Evolutionary conservation across 2,888 invertebrate species (phyloP), one percentile per base, ranked within the genome.

Genomic region (Ypsolopha scabrella): DNA sequence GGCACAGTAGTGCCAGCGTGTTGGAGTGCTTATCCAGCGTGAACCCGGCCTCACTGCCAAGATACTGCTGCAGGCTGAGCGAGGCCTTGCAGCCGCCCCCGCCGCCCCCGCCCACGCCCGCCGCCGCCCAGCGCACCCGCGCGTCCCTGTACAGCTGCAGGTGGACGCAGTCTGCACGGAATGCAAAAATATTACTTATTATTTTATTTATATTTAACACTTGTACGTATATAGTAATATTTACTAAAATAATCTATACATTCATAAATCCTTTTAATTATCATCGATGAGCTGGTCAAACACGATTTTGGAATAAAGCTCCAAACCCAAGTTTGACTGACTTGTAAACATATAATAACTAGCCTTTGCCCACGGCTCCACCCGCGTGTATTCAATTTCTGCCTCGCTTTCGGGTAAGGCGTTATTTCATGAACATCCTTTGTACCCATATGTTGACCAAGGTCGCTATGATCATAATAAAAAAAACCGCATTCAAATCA

Each of bases 11-110:
- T 58, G 95, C 95, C 66, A 96, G 90, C 48, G 96, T 96, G 81
- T 96, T 92, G 55, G 93, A 93, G 83, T 96, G 96, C 80, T 95
- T 95, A 87, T 96, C 96, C 67, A 95, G 88, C 53, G 94, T 94
- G 82, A 96, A 95, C 59, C 94, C 94, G 55, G 92, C 90, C 86
- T 96, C 94, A 66, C 94, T 88, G 55, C 94, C 96, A 55, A 94
- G 89, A 86, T 93, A 95, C 64, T 93, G 93, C 77, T 95, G 93
- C 70, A 96, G 88, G 54, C 95, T 93, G 55, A 96, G 89, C 53
- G 94, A 93, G 33, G 94, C 93, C 85, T 95, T 95, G 62, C 93
- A 93, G 67, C 91, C 91, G 48, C 92, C 64, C 56, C 94, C 94
- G 55, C 92, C 90, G 86, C 96, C 94, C 66, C 94, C 88, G 55